phyloP scores from a whole-genome alignment of 1,140 invertebrate genomes.

The Stenopsyche tienmushanensis region DNA sequence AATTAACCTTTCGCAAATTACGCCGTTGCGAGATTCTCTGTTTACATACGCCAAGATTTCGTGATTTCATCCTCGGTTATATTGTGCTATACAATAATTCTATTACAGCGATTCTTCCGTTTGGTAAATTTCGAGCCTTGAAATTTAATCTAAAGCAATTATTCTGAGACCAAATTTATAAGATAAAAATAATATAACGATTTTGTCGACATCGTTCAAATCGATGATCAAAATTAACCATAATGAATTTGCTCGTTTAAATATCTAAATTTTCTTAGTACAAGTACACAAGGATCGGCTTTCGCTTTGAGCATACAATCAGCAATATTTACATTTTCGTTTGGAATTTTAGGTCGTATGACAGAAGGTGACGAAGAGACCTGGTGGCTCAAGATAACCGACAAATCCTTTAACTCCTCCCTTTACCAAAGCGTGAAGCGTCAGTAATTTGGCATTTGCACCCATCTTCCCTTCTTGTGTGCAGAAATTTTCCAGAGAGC shows the following conservation, averaged over 20 bases:
- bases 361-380: background rate
- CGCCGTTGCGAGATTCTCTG: conserved; percentile 14
- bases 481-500: background rate
- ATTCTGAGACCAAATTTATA: too few species aligned
- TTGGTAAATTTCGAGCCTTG: too few species aligned
- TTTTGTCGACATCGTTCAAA: too few species aligned
- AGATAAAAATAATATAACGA: too few species aligned
- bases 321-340: background rate
- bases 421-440: conserved; percentile 36
- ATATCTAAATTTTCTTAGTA: too few species aligned
- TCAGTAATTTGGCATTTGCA: conserved; percentile 35
- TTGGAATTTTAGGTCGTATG: too few species aligned
- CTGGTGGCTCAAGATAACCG: conserved; percentile 36
- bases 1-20: conserved; percentile 32
- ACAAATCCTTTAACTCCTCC: conserved; percentile 32
- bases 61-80: background rate
- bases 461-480: background rate
- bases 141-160: too few species aligned
- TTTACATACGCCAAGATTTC: conserved; percentile 30
- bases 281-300: background rate
- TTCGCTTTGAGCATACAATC: background rate
- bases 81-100: too few species aligned
- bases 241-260: too few species aligned
- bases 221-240: too few species aligned
- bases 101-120: too few species aligned